These are phyloP conservation scores for Nansenia antarctica DNA, from an alignment of 2,113 vertebrate genomes.

Conservation along the genomic window DNA sequence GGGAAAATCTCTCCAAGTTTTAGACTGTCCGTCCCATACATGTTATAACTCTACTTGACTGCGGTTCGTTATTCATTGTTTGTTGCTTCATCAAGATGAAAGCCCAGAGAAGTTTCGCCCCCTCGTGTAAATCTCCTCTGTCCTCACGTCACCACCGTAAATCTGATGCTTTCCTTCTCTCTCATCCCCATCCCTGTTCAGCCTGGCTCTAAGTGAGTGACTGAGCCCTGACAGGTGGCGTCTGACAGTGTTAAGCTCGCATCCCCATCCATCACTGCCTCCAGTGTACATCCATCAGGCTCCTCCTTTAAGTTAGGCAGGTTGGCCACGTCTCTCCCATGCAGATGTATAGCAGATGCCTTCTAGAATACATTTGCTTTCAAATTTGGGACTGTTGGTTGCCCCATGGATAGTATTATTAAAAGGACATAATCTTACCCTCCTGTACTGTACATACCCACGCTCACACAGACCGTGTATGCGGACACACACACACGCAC, in stretches of 20 bases:
- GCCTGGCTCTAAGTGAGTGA: slow-evolving; percentile 15
- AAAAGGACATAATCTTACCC: not conserved
- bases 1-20: too few relatives aligned
- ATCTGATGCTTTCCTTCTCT: not conserved
- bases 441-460: slow-evolving; percentile 15
- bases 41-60: not conserved
- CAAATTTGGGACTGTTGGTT: not conserved
- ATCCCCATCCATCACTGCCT: slow-evolving; percentile 31
- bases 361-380: not conserved
- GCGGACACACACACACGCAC: too few relatives aligned
- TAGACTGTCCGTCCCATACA: not conserved
- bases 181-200: not conserved
- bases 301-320: slow-evolving; percentile 7
- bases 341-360: slow-evolving; percentile 18
- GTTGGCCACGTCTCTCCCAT: not conserved
- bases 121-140: not conserved
- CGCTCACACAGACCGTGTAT: too few relatives aligned
- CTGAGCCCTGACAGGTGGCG: slow-evolving; percentile 23
- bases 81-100: not conserved
- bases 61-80: not conserved
- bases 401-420: not conserved
- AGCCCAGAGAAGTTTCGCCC: not conserved
- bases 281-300: slow-evolving; percentile 15
- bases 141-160: not conserved
- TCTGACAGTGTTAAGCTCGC: slow-evolving; percentile 26